Conservation (phyloP, 2,113 vertebrate genomes). For the Mirounga angustirostris region DNA sequence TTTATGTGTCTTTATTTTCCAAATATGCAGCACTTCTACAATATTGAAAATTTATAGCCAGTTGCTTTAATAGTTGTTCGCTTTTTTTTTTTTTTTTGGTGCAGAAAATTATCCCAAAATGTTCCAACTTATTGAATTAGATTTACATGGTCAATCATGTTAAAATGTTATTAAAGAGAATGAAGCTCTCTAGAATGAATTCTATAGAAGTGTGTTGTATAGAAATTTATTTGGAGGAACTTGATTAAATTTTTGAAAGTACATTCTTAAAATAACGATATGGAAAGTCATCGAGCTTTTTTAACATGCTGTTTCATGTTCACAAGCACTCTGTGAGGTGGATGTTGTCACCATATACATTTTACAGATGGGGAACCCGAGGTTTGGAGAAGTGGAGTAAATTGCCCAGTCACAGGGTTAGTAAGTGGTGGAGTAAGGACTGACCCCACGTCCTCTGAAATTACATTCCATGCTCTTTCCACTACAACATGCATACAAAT, state of each 20-base stretch:
- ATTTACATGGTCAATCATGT: neutral
- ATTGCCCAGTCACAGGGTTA: slow-evolving; percentile 2
- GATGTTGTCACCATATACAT: neutral
- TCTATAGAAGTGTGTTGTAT: neutral
- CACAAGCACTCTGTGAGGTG: neutral
- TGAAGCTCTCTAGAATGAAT: slow-evolving; percentile 4
- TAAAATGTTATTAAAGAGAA: slow-evolving; percentile 8
- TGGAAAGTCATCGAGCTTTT: neutral
- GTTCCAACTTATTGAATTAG: neutral
- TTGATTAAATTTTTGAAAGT: neutral
- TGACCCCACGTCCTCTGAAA: slow-evolving; percentile 75
- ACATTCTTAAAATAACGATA: slow-evolving; percentile 4
- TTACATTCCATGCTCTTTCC: slow-evolving; percentile 78
- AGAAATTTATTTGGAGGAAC: slow-evolving; percentile 26
- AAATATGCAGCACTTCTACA: neutral
- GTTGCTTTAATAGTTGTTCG: slow-evolving; percentile 22
- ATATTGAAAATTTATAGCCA: neutral
- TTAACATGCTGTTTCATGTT: neutral
- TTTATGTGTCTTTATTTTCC: neutral
- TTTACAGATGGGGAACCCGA: neutral
- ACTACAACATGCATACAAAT: slow-evolving; percentile 80
- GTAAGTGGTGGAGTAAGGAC: slow-evolving; percentile 20
- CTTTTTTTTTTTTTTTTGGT: neutral
- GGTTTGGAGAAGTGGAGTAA: slow-evolving; percentile 37
- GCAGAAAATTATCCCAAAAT: slow-evolving; percentile 15